Evolutionary conservation across 2,888 invertebrate genomes (phyloP).

Genomic region (Heliconius aoede): DNA sequence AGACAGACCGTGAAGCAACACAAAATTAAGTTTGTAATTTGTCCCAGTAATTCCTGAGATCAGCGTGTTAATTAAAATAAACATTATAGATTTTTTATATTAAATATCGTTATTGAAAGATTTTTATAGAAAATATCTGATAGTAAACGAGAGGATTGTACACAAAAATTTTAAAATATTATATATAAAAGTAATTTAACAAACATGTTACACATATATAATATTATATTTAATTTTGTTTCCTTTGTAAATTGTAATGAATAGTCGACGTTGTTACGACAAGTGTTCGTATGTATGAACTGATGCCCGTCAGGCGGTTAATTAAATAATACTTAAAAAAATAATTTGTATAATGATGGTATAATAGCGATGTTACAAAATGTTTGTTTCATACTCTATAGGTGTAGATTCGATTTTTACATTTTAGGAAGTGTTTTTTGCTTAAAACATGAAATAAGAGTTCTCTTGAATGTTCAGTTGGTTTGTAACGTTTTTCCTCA

Average conservation of each 20-base stretch:
- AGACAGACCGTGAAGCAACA: not conserved
- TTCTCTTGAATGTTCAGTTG: too few species aligned
- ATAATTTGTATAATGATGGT: not conserved
- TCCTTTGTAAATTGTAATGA: conserved; percentile 1
- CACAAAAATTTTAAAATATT: too few species aligned
- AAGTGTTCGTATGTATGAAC: not conserved
- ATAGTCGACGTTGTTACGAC: not conserved
- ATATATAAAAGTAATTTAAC: not conserved
- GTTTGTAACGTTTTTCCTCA: too few species aligned
- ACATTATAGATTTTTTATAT: too few species aligned
- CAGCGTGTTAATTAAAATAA: too few species aligned
- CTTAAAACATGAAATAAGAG: too few species aligned
- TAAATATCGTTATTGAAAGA: too few species aligned
- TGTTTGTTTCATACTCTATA: not conserved
- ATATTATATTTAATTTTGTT: not conserved
- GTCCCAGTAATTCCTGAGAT: too few species aligned
- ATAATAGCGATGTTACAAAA: not conserved
- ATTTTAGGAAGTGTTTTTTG: too few species aligned
- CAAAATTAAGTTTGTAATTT: too few species aligned
- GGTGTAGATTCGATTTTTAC: not conserved
- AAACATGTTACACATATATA: not conserved
- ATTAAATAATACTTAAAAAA: not conserved
- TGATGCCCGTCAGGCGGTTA: not conserved
- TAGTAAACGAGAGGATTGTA: too few species aligned
- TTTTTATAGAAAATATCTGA: too few species aligned